Evolutionary conservation across 2,888 invertebrate genomes (phyloP).

Genomic region (Epinotia bilunana): DNA sequence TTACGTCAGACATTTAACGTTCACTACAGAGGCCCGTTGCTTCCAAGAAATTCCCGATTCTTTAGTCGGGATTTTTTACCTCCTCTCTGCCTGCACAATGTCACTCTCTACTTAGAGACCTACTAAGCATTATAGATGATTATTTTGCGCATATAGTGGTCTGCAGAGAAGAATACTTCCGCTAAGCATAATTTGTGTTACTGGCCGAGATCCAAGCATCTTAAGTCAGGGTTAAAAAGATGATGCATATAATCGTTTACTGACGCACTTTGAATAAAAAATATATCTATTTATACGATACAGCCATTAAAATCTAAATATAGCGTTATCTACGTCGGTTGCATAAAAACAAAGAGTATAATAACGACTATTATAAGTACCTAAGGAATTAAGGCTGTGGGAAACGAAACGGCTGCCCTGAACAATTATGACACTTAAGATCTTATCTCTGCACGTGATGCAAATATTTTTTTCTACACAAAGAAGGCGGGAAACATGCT

Average conservation of each 20-base stretch:
- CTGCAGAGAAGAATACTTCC: neutral
- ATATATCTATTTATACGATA: neutral
- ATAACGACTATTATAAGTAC: constrained; percentile 31
- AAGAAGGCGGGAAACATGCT: neutral
- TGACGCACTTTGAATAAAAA: neutral
- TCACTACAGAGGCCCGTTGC: no score
- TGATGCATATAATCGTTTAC: neutral
- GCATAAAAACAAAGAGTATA: constrained; percentile 16
- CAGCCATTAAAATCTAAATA: constrained; percentile 20
- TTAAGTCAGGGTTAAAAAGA: constrained; percentile 14
- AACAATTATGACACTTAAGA: constrained; percentile 32
- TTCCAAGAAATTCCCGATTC: neutral
- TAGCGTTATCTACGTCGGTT: neutral
- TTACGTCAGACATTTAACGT: no score
- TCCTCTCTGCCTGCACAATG: neutral
- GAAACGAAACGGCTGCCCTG: constrained; percentile 21
- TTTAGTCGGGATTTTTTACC: neutral
- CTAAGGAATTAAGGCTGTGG: constrained; percentile 34
- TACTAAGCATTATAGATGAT: neutral
- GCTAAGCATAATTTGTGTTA: constrained; percentile 1
- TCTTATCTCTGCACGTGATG: constrained; percentile 6
- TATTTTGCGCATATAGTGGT: neutral
- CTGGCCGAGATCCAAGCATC: constrained; percentile 11
- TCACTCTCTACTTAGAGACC: no score
- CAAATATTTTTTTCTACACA: neutral